These are phyloP conservation scores for Vireo griseus DNA, from an alignment of 2,797 vertebrate genomes.

Conservation along the genomic window DNA sequence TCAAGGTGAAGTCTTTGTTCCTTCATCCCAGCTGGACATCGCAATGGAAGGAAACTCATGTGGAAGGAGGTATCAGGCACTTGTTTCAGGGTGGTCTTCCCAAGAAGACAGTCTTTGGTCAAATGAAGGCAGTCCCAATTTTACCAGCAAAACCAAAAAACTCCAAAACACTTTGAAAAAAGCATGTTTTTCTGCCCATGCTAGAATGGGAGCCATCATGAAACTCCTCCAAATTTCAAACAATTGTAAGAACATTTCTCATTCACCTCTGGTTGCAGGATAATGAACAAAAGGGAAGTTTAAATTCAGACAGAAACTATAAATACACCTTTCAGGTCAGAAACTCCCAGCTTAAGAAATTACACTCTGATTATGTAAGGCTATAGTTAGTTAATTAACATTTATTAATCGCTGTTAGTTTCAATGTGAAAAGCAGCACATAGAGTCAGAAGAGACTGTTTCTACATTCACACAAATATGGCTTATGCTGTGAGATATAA, in stretches of 20 bases:
- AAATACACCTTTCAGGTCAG: background rate
- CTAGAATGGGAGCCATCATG: background rate
- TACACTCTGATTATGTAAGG: background rate
- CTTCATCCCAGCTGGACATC: background rate
- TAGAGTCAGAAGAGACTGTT: background rate
- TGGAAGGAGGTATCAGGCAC: background rate
- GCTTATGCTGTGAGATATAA: background rate
- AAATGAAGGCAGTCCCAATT: background rate
- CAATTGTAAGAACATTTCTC: background rate
- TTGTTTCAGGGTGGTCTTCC: background rate
- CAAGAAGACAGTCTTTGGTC: background rate
- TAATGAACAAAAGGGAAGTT: background rate
- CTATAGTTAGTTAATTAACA: background rate
- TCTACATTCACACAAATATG: background rate
- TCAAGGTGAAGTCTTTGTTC: background rate
- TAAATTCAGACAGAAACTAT: background rate
- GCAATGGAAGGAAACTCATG: background rate
- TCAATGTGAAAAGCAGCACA: background rate
- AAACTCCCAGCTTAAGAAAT: background rate
- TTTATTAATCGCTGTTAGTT: background rate
- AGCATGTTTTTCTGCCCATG: background rate
- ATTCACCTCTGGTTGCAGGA: background rate
- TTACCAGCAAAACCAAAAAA: background rate
- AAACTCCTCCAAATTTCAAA: background rate
- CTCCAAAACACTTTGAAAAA: background rate